These are phyloP conservation scores for Apis laboriosa DNA, from an alignment of 1,140 invertebrate species.

Conservation along the genomic window DNA sequence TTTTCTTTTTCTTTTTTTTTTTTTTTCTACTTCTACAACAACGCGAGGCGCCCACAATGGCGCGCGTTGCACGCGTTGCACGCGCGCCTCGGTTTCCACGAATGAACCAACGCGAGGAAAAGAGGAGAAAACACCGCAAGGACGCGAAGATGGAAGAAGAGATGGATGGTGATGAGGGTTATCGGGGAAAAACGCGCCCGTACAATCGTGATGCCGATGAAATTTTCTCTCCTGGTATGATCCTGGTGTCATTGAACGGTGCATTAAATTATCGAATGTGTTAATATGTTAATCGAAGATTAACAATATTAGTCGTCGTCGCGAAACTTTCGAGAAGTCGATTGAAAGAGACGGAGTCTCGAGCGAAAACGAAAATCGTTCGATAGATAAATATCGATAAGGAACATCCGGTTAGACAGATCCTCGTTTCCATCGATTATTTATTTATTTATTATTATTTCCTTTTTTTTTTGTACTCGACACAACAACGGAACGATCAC, in stretches of 20 bases:
- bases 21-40: neutral
- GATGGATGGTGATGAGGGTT: too few relatives aligned
- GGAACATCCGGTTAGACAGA: too few relatives aligned
- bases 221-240: neutral
- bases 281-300: constrained; percentile 5
- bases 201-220: neutral
- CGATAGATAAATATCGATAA: neutral
- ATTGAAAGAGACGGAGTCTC: neutral
- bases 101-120: neutral
- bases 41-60: neutral
- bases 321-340: constrained; percentile 7
- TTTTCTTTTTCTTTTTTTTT: neutral
- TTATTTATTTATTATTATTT: neutral
- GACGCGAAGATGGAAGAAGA: neutral
- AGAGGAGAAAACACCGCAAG: neutral
- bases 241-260: neutral
- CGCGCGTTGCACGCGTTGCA: neutral
- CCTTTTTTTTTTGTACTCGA: too few relatives aligned
- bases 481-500: neutral
- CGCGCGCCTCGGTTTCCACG: neutral
- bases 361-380: neutral
- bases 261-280: neutral
- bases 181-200: too few relatives aligned
- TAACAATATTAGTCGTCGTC: constrained; percentile 7
- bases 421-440: neutral